Evolutionary conservation across 2,888 invertebrate genomes (phyloP).

Genomic region (Uropetala carovei): DNA sequence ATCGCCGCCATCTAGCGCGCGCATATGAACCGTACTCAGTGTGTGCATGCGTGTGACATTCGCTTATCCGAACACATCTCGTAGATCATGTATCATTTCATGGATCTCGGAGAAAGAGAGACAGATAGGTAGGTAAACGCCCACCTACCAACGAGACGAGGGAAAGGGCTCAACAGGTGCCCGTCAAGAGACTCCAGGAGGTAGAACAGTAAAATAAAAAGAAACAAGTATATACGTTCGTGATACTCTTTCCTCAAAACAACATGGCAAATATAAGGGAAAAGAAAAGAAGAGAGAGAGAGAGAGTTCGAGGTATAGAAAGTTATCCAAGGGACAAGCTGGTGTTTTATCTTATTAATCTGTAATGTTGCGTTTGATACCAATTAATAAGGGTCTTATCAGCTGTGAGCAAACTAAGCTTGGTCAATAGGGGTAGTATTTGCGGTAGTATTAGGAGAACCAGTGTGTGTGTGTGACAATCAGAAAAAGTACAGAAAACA

Average conservation of each 20-base stretch:
- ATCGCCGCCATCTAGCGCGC: neutral
- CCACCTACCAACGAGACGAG: slow-evolving; percentile 9
- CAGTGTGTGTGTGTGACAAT: neutral
- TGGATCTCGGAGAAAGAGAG: neutral
- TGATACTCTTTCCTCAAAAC: neutral
- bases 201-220: neutral
- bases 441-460: neutral
- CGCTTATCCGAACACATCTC: slow-evolving; percentile 45
- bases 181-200: neutral
- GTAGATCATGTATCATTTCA: no score
- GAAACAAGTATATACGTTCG: neutral
- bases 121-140: neutral
- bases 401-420: no score
- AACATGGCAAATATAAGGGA: neutral
- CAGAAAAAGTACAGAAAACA: no score
- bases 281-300: neutral
- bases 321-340: neutral
- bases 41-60: neutral
- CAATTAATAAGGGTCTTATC: neutral
- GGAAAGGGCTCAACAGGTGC: neutral
- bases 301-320: no score
- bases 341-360: neutral
- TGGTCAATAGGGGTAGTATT: no score
- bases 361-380: neutral
- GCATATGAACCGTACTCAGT: neutral